phyloP scores from a whole-genome alignment of 2,888 invertebrate genomes.

The Orthonevra nobilis region DNA sequence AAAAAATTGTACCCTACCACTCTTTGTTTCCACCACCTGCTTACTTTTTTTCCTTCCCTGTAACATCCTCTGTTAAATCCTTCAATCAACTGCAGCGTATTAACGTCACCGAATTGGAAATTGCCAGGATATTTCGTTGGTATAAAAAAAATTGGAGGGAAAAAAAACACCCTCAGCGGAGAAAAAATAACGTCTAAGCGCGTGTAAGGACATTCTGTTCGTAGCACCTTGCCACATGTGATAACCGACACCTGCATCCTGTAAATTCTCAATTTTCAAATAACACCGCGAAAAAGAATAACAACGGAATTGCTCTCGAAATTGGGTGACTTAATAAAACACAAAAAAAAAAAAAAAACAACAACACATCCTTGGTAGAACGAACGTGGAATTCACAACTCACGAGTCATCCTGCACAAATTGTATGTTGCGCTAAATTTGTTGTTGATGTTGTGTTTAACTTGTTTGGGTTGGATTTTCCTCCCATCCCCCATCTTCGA shows the following conservation, averaged over 20 bases:
- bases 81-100: slow-evolving; percentile 59
- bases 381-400: no score
- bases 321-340: slow-evolving; percentile 67
- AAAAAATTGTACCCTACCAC: no score
- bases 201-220: slow-evolving; percentile 9
- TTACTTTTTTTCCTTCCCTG: no score
- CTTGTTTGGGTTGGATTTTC: neutral
- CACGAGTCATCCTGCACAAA: slow-evolving; percentile 58
- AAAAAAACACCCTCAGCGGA: slow-evolving; percentile 3
- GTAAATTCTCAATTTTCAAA: slow-evolving; percentile 61
- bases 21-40: no score
- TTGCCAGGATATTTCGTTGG: slow-evolving; percentile 44
- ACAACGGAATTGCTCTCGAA: slow-evolving; percentile 42
- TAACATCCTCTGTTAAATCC: slow-evolving; percentile 46
- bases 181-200: slow-evolving; percentile 27
- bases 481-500: neutral
- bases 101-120: slow-evolving; percentile 48
- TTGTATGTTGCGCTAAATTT: slow-evolving; percentile 34
- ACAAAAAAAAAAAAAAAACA: slow-evolving; percentile 11
- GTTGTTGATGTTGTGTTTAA: slow-evolving; percentile 22
- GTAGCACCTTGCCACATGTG: slow-evolving; percentile 6
- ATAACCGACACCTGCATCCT: slow-evolving; percentile 48
- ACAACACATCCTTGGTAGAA: slow-evolving; percentile 7
- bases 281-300: slow-evolving; percentile 23
- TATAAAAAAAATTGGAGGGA: neutral